Percentiles rank a stretch among this genome's conserved stretches.
Evolutionary conservation across 2,888 invertebrate genomes (phyloP).

Genomic region (Hirtodrosophila alboralis): DNA sequence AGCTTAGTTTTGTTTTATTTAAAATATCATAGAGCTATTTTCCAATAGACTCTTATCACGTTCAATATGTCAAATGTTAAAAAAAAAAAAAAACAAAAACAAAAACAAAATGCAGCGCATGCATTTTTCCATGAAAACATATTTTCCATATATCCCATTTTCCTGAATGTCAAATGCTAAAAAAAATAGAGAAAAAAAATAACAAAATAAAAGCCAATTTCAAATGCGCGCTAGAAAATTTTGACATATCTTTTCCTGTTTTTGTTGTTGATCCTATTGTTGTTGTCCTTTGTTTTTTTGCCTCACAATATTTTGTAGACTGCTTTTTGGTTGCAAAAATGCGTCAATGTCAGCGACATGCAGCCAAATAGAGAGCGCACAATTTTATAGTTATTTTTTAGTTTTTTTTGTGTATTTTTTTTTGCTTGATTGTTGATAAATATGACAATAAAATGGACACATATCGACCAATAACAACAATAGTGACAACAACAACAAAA

Average conservation of each 20-base stretch:
- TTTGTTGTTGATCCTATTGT: conserved; percentile 2
- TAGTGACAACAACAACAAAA: conserved; percentile 24
- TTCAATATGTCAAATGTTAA: conserved; percentile 63
- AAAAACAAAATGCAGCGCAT: conserved; percentile 39
- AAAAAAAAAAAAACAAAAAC: conserved; percentile 35
- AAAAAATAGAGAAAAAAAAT: neutral
- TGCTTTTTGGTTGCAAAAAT: conserved; percentile 40
- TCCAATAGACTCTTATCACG: conserved; percentile 38
- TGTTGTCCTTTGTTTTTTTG: conserved; percentile 25
- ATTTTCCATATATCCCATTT: conserved; percentile 51
- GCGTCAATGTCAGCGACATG: conserved; percentile 55
- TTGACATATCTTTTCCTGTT: conserved; percentile 56
- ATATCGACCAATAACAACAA: conserved; percentile 48
- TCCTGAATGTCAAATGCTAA: conserved; percentile 34
- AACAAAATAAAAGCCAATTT: conserved; percentile 44
- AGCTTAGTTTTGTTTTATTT: conserved; percentile 3
- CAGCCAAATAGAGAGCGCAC: conserved; percentile 15
- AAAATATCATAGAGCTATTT: conserved; percentile 4
- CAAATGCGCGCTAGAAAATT: conserved; percentile 45
- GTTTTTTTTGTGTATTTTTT: conserved; percentile 27
- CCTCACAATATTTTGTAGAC: conserved; percentile 13
- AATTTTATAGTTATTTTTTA: conserved; percentile 20
- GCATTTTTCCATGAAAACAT: conserved; percentile 25
- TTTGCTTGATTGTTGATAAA: conserved; percentile 73
- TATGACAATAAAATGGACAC: conserved; percentile 77